Evolutionary conservation across 2,113 vertebrate species (phyloP).

Genomic region (Albula glossodonta): DNA sequence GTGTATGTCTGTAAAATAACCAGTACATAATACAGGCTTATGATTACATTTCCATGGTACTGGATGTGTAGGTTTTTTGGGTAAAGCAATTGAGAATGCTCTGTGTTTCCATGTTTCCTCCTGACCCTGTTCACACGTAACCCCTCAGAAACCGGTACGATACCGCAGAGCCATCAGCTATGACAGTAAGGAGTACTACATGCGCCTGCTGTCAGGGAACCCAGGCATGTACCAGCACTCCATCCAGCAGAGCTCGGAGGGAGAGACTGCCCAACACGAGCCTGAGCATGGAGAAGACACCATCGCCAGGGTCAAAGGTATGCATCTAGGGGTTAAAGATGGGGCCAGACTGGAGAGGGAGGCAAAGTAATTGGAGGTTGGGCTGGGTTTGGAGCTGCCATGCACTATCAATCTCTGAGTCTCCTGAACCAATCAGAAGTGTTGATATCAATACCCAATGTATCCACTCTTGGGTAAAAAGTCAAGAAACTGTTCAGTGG

Average conservation of each 20-base stretch:
- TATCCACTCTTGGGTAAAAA: no score
- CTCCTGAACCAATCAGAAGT: no score
- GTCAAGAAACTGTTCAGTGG: no score
- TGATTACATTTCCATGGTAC: no score
- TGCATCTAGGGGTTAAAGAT: background rate
- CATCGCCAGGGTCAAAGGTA: conserved; percentile 94
- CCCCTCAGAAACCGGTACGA: conserved; percentile 84
- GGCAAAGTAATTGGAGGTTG: background rate
- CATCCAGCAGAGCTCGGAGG: conserved; percentile 85
- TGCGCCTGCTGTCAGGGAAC: conserved; percentile 88
- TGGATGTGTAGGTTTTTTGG: no score
- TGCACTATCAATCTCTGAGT: background rate
- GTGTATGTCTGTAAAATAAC: no score
- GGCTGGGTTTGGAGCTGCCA: background rate
- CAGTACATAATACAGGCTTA: no score
- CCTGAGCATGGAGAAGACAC: conserved; percentile 93
- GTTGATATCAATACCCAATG: no score
- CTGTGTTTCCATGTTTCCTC: no score
- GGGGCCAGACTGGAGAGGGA: background rate
- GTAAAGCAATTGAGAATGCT: no score
- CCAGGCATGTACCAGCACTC: conserved; percentile 87
- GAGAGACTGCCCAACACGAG: conserved; percentile 86
- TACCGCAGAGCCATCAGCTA: conserved; percentile 94
- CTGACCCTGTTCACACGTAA: background rate
- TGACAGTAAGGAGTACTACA: conserved; percentile 95